Percentiles rank a stretch among this genome's conserved stretches.
These are phyloP conservation scores for Gymnogyps californianus DNA, from an alignment of 2,113 vertebrate species.

Conservation along the genomic window DNA sequence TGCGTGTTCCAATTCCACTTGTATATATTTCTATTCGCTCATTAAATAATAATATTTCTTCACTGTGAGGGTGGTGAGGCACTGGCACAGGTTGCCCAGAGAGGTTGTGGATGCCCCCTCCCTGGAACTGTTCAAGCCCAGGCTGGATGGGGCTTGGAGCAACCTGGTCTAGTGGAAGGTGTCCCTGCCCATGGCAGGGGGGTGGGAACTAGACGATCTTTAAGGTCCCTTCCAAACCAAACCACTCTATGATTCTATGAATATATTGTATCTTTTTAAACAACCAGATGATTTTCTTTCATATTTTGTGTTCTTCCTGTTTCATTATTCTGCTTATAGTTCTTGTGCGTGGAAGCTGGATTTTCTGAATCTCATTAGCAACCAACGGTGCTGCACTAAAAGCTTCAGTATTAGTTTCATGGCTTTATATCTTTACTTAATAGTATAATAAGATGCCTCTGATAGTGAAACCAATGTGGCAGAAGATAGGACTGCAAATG, in stretches of 20 bases:
- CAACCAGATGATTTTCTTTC: background rate
- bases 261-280: background rate
- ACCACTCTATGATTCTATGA: no score
- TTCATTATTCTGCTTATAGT: background rate
- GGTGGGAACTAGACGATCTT: no score
- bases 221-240: no score
- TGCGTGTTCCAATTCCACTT: background rate
- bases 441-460: background rate
- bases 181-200: no score
- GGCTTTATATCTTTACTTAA: background rate
- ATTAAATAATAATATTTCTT: background rate
- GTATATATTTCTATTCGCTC: background rate
- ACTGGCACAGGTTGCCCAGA: no score
- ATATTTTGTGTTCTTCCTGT: background rate
- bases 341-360: background rate
- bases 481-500: background rate
- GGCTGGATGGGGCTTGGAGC: no score
- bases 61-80: no score
- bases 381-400: background rate
- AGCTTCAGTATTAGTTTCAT: background rate
- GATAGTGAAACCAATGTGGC: background rate
- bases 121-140: no score
- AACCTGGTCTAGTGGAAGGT: no score
- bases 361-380: background rate
- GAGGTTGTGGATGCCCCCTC: no score